Evolutionary conservation across 1,140 invertebrate genomes (phyloP), one percentile per base, ranked within the genome.

Genomic region (Drosophila parvula): DNA sequence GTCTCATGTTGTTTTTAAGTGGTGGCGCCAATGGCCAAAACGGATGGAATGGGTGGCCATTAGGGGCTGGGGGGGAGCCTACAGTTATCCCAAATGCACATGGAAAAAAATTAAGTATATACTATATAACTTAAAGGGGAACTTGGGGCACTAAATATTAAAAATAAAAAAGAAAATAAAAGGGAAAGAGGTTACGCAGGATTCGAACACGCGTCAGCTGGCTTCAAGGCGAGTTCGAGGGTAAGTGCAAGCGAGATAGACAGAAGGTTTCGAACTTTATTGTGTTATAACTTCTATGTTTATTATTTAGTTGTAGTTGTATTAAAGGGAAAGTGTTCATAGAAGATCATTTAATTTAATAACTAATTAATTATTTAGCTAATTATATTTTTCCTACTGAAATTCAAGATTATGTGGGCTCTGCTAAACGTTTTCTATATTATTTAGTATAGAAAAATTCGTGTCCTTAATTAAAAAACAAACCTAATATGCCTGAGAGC

Each of bases 1-100:
- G 47, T 61, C 73, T 64, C 77, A 75, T 89, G 84, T 88, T 88
- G 80, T 69, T 89, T 84, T 88, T 88, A 88, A 88, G 84, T 88
- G 84, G 84, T 88, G 84, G 84, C 84, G 84, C 84, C 84, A 88
- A 84, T 89, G 61, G 77, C 74, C 65, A 70, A 78, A 75, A 30
- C 62, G 40, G 40, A 44, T 45, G 48, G 74, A 64, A 28, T 38
- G 60, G 51, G 75, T 45, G 5, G 18, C 8, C 11, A 38, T 9
- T 12, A 51, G 62, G 45, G 55, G 34, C 63, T 47, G 40, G 16
- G 14, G 14, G 3, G 4, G 58, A n/a, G 34, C 5, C 50, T n/a
- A 0, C 8, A 14, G 34, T 22, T 22, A 12, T 18, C 18, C 4
- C 51, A 27, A 55, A 27, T 55, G 34, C 51, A 38, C 34, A n/a